These are phyloP conservation scores for Acanthacorydalis orientalis DNA, from an alignment of 2,888 invertebrate species.

Conservation along the genomic window DNA sequence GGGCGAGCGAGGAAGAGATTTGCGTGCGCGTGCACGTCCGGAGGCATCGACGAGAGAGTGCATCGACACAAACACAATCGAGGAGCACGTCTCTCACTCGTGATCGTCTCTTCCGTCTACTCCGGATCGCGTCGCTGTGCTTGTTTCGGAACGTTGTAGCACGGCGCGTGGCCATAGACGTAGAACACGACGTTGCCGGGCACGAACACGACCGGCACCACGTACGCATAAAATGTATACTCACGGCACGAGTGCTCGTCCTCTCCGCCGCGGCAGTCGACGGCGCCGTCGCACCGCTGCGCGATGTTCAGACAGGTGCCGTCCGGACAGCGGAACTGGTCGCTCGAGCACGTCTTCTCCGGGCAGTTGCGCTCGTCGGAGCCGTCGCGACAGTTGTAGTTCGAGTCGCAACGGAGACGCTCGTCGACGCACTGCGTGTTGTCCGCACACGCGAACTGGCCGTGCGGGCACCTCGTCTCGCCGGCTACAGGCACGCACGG, in stretches of 20 bases:
- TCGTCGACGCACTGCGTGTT: slow-evolving; percentile 31
- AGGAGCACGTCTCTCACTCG: too few relatives aligned
- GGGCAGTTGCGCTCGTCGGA: slow-evolving; percentile 33
- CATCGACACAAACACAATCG: too few relatives aligned
- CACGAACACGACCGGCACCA: slow-evolving; percentile 32
- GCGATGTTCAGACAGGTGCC: slow-evolving; percentile 37
- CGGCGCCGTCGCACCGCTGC: slow-evolving; percentile 31
- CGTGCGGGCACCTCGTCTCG: slow-evolving; percentile 14
- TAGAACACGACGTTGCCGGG: too few relatives aligned
- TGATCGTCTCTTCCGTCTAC: too few relatives aligned
- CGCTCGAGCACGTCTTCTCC: slow-evolving; percentile 29
- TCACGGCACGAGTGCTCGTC: slow-evolving; percentile 33
- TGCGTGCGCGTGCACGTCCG: too few relatives aligned
- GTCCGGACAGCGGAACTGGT: slow-evolving; percentile 44
- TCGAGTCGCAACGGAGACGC: slow-evolving; percentile 35
- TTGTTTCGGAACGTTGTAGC: too few relatives aligned
- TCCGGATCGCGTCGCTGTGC: too few relatives aligned
- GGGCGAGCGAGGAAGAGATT: too few relatives aligned
- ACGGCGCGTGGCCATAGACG: too few relatives aligned
- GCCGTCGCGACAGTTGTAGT: slow-evolving; percentile 35
- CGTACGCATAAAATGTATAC: slow-evolving; percentile 20
- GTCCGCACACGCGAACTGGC: slow-evolving; percentile 9
- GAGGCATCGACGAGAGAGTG: too few relatives aligned
- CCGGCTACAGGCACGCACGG: slow-evolving; percentile 25
- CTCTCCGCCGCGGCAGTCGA: slow-evolving; percentile 38